These are phyloP conservation scores for Lepus americanus DNA, from an alignment of 2,113 vertebrate genomes.

Conservation along the genomic window DNA sequence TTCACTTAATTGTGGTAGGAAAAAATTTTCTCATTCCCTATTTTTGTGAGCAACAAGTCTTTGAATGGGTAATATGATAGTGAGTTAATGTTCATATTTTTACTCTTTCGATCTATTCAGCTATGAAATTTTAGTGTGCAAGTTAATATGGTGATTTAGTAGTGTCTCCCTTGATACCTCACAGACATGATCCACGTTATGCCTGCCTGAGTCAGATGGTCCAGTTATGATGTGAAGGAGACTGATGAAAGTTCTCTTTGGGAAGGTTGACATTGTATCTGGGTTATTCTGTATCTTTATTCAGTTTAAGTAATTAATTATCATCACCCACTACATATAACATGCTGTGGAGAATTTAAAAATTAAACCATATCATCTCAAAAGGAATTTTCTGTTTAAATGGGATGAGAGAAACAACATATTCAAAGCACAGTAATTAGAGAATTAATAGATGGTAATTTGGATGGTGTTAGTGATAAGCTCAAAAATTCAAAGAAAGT, in stretches of 20 bases:
- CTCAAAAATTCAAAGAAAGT: not conserved
- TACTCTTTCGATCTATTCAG: slow-evolving; percentile 20
- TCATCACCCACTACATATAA: slow-evolving; percentile 33
- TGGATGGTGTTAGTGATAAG: slow-evolving; percentile 39
- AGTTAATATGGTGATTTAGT: slow-evolving; percentile 10
- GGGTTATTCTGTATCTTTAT: slow-evolving; percentile 58
- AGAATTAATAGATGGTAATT: slow-evolving; percentile 62
- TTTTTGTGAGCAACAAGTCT: slow-evolving; percentile 10
- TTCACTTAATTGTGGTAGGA: slow-evolving; percentile 30
- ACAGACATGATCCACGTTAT: not conserved
- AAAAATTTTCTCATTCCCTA: not conserved
- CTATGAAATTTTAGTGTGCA: not conserved
- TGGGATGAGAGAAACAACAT: slow-evolving; percentile 4
- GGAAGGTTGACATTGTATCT: not conserved
- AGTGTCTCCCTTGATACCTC: slow-evolving; percentile 6
- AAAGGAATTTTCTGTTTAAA: slow-evolving; percentile 61
- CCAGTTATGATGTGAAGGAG: slow-evolving; percentile 5
- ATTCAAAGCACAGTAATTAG: slow-evolving; percentile 56
- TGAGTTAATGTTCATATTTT: slow-evolving; percentile 27
- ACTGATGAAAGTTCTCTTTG: slow-evolving; percentile 43
- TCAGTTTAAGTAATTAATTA: slow-evolving; percentile 58
- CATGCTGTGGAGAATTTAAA: slow-evolving; percentile 50
- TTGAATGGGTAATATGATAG: not conserved
- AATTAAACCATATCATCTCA: slow-evolving; percentile 21
- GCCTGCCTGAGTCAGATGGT: slow-evolving; percentile 9